Conservation (phyloP, 2,888 invertebrate genomes). For the Xanthorhoe spadicearia region DNA sequence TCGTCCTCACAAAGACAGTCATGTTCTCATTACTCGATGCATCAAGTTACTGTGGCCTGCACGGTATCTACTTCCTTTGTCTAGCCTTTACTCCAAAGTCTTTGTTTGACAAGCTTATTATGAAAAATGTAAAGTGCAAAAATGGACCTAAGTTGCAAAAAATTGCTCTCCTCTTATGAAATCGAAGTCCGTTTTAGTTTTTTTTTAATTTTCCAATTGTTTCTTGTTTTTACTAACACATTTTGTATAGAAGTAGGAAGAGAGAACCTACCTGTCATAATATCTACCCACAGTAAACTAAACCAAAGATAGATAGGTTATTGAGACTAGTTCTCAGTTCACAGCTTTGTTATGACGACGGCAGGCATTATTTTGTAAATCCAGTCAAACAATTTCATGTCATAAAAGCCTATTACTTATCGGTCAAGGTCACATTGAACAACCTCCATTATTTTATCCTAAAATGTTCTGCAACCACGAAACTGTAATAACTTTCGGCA, state of each 20-base stretch:
- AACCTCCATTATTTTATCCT: constrained; percentile 21
- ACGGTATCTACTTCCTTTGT: constrained; percentile 44
- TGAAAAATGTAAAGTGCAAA: not conserved
- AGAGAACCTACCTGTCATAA: no score
- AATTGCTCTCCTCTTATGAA: no score
- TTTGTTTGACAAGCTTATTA: not conserved
- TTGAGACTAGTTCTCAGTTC: no score
- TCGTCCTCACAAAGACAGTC: constrained; percentile 52
- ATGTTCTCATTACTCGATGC: constrained; percentile 73
- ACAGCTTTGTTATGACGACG: not conserved
- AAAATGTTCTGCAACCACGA: constrained; percentile 34
- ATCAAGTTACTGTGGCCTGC: constrained; percentile 61
- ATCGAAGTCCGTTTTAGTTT: no score
- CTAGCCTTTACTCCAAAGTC: constrained; percentile 11
- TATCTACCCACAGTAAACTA: no score
- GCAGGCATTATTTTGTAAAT: not conserved
- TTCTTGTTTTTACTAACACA: no score
- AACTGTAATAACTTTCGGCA: constrained; percentile 25
- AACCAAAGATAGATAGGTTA: no score
- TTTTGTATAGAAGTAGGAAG: no score
- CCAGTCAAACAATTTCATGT: not conserved
- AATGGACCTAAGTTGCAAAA: no score
- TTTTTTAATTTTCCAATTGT: no score
- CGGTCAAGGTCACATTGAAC: constrained; percentile 31
- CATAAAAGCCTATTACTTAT: constrained; percentile 11